Percentiles rank a stretch among this genome's conserved stretches.
Evolutionary conservation across 1,140 invertebrate species (phyloP).

Genomic region (Drosophila gunungcola): DNA sequence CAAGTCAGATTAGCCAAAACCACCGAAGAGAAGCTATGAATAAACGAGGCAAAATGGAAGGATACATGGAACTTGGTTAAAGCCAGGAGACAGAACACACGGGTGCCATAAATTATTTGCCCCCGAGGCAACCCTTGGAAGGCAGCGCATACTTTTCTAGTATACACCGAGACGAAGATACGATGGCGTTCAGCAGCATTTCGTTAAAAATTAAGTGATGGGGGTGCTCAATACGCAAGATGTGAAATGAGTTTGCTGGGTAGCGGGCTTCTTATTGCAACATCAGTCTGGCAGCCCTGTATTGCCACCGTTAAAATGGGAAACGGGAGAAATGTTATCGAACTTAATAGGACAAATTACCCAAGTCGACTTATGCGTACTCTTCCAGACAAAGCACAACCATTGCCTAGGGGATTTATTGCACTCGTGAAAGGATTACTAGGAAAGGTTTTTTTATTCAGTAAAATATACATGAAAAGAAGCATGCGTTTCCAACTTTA

Average conservation of each 20-base stretch:
- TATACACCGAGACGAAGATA: constrained; percentile 19
- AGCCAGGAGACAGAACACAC: constrained; percentile 51
- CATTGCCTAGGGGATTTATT: too few species aligned
- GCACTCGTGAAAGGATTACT: too few species aligned
- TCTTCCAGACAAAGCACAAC: too few species aligned
- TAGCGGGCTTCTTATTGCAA: constrained; percentile 53
- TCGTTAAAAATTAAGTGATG: constrained; percentile 80
- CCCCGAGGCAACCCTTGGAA: constrained; percentile 64
- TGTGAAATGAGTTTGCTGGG: constrained; percentile 10
- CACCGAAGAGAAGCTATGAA: constrained; percentile 3
- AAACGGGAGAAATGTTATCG: constrained; percentile 35
- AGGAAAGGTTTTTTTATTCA: too few species aligned
- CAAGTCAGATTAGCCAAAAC: constrained; percentile 56
- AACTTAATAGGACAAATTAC: constrained; percentile 2
- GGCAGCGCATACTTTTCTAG: constrained; percentile 53
- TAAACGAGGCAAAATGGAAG: constrained; percentile 5
- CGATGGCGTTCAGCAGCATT: constrained; percentile 49
- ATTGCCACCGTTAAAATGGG: constrained; percentile 28
- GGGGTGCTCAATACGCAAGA: constrained; percentile 58
- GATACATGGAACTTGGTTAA: constrained; percentile 30
- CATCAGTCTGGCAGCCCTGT: constrained; percentile 38
- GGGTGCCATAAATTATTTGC: constrained; percentile 76
- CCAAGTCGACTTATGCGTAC: not conserved
- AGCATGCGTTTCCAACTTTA: too few species aligned
- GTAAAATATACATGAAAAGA: too few species aligned